Base-by-base conservation (phyloP, 2,888 invertebrate genomes). In the Busseola fusca region DNA sequence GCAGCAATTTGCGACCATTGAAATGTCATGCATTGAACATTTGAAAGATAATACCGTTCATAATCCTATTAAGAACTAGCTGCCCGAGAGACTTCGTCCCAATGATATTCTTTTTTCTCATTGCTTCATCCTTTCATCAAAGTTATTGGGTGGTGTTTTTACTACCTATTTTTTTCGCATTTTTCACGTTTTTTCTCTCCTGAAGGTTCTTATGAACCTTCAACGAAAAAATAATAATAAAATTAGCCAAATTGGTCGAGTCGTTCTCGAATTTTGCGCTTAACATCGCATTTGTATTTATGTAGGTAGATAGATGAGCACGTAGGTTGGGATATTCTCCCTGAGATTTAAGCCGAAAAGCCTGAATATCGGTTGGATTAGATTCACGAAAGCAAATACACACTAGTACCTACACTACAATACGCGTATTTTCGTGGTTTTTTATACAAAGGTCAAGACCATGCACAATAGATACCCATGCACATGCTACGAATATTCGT, bases 1-100 rank as follows among this genome's bases (percentile, higher is more conserved):
- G 80, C 81, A 82, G 73, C 86, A 86, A 89, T 89, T 88, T 88
- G 88, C 86, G 81, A 86, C 86, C 83, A 88, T 88, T 88, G 78
- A 87, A 84, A 87, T 84, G 84, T 85, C 80, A 83, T 85, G 81
- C 82, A 85, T 82, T 87, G 82, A 84, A 78, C 60, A 78, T 74
- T 78, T 74, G 56, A 76, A 88, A 87, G 85, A 87, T 87, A 74
- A 84, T 76, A 70, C 76, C 62, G 74, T 73, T 71, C 73, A 69
- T 74, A 75, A 84, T 75, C 72, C 60, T 64, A 69, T 70, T 59
- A 68, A 34, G 34, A 34, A 34, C 34, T 34, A 34, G 34, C 34
- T 34, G 34, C 34, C 34, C 34, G 34, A 34, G 6, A 34, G 34
- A 34, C 34, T 34, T 34, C 7, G 34, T 34, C 34, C 34, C 5